Evolutionary conservation across 2,888 invertebrate genomes (phyloP).

Genomic region (Mythimna ferrago): DNA sequence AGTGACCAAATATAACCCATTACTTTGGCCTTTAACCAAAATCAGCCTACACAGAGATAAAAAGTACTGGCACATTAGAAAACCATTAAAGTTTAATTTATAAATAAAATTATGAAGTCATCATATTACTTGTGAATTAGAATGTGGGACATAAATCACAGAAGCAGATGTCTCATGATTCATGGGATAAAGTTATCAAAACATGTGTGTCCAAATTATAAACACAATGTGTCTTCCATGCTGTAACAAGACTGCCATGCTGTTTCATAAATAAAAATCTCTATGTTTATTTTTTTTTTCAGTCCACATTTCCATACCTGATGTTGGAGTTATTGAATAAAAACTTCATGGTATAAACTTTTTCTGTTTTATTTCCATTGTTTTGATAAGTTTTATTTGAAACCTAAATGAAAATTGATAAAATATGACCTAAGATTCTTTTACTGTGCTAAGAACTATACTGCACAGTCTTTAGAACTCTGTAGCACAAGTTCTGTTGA

Average conservation of each 20-base stretch:
- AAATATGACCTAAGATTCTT: neutral
- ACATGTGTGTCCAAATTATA: slow-evolving; percentile 75
- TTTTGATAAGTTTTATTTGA: slow-evolving; percentile 11
- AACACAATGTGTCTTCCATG: slow-evolving; percentile 73
- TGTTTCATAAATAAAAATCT: slow-evolving; percentile 73
- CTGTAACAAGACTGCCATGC: slow-evolving; percentile 60
- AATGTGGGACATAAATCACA: slow-evolving; percentile 62
- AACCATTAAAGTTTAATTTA: slow-evolving; percentile 26
- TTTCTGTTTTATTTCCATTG: neutral
- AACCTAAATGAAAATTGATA: neutral
- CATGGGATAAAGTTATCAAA: slow-evolving; percentile 71
- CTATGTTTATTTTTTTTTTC: slow-evolving; percentile 74
- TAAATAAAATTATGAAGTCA: slow-evolving; percentile 45
- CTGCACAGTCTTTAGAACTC: neutral
- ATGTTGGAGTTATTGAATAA: slow-evolving; percentile 33
- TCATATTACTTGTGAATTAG: slow-evolving; percentile 45
- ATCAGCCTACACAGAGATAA: neutral
- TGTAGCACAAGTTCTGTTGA: neutral
- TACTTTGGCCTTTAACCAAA: neutral
- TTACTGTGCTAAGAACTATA: slow-evolving; percentile 16
- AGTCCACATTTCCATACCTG: slow-evolving; percentile 31
- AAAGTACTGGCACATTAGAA: slow-evolving; percentile 27
- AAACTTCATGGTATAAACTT: slow-evolving; percentile 26
- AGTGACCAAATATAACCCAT: neutral
- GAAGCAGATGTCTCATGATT: slow-evolving; percentile 78